Percentiles rank a stretch among this genome's conserved stretches.
phyloP scores from a whole-genome alignment of 2,113 vertebrate genomes.

The Xenus cinereus region DNA sequence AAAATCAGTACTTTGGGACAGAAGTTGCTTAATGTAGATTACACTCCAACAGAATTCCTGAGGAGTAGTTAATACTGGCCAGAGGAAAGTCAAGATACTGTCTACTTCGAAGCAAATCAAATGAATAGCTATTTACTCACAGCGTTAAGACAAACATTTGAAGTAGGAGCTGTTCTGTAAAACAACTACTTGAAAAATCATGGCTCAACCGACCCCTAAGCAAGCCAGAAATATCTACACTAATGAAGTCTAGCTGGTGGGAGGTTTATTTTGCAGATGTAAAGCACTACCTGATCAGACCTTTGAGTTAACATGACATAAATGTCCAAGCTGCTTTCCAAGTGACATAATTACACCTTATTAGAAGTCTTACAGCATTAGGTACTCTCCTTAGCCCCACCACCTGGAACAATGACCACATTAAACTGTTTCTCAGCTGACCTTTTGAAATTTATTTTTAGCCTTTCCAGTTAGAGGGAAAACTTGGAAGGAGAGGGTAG shows the following conservation, averaged over 20 bases:
- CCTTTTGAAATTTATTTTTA: neutral
- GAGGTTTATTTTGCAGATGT: neutral
- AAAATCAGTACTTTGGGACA: neutral
- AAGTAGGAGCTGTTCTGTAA: neutral
- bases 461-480: neutral
- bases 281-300: neutral
- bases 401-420: neutral
- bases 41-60: constrained; percentile 10
- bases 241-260: neutral
- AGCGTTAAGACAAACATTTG: neutral
- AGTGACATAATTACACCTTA: neutral
- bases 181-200: neutral
- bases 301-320: neutral
- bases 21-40: constrained; percentile 17
- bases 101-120: neutral
- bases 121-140: neutral
- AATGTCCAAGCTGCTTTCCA: neutral
- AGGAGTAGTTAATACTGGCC: neutral
- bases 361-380: neutral
- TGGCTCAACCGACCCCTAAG: neutral
- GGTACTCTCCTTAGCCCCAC: neutral
- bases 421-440: neutral
- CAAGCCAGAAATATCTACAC: neutral
- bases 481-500: neutral
- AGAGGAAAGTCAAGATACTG: constrained; percentile 11